Evolutionary conservation across 2,113 vertebrate species (phyloP), one percentile per base, ranked within the genome.

Genomic region (Phasianus colchicus): DNA sequence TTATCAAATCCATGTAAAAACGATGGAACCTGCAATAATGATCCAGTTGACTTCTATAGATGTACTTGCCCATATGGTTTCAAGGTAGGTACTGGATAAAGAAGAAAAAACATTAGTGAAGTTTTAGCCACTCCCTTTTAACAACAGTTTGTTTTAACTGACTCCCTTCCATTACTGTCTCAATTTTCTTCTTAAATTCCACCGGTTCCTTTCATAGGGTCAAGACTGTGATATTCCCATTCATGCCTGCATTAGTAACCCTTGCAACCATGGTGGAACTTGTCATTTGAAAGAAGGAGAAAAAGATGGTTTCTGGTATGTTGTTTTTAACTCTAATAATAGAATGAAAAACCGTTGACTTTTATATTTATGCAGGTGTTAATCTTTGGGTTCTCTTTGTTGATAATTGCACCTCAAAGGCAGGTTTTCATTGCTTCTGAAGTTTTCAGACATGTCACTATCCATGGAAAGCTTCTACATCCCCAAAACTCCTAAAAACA

Each of bases 51-150:
- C 94, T 99, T 99, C 96, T 99, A 99, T 82, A 98, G 98, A 91
- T 99, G 99, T 92, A 99, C 98, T 83, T 99, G 99, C 75, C 99
- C 99, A 0, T 99, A 98, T 76, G 99, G 99, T 87, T 99, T 99
- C 96, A 99, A 99, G 99, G 99, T 99, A 97, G 43, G 90, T 67
- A 36, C 15, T 57, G 32, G 54, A 52, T 30, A 38, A 72, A 48
- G 27, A 72, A 14, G 25, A 58, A 24, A 36, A 71, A 65, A 12
- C 9, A 18, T 83, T 17, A 43, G 5, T 58, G 52, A 58, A 80
- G 34, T 24, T 2, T n/a, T 32, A 86, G 5, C 32, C 69, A 82
- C 38, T 65, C 8, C 25, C 64, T 67, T 24, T 74, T 76, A 63
- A 61, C 9, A 73, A 43, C 4, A 5, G 42, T 47, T 6, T 27